A percentile compares a stretch with the other conserved stretches of the same genome.
Conservation (phyloP, 2,113 vertebrate genomes). For the Silurus meridionalis region DNA sequence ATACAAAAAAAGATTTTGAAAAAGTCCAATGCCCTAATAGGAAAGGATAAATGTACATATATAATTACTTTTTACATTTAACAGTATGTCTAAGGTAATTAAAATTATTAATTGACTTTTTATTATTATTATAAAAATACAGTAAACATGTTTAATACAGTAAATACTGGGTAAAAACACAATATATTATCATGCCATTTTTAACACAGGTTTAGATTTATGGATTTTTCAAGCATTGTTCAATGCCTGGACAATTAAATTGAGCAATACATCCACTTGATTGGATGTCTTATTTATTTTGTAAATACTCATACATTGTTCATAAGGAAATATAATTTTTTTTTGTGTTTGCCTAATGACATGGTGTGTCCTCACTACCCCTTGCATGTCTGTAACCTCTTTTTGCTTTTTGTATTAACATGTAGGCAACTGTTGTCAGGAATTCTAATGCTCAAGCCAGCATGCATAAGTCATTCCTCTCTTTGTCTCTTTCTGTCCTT, state of each 20-base stretch:
- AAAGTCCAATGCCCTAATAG: neutral
- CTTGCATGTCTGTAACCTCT: constrained; percentile 59
- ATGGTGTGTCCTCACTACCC: constrained; percentile 14
- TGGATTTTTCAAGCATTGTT: neutral
- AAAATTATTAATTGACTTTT: neutral
- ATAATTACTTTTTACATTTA: neutral
- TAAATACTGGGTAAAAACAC: neutral
- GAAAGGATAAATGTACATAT: neutral
- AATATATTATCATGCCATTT: neutral
- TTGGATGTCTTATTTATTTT: neutral
- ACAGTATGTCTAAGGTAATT: neutral
- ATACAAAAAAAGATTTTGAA: neutral
- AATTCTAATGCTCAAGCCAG: constrained; percentile 65
- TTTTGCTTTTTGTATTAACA: constrained; percentile 51
- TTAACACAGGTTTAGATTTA: neutral
- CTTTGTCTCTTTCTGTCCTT: neutral
- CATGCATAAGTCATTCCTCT: constrained; percentile 43
- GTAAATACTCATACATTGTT: neutral
- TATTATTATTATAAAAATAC: no score
- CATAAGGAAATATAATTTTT: neutral
- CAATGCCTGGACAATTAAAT: neutral
- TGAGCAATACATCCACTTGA: neutral
- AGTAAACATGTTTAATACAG: neutral
- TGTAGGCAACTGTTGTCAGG: constrained; percentile 71
- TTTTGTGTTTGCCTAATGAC: neutral